These are phyloP conservation scores for Acanthococcus lagerstroemiae DNA, from an alignment of 2,888 invertebrate species.

Conservation along the genomic window DNA sequence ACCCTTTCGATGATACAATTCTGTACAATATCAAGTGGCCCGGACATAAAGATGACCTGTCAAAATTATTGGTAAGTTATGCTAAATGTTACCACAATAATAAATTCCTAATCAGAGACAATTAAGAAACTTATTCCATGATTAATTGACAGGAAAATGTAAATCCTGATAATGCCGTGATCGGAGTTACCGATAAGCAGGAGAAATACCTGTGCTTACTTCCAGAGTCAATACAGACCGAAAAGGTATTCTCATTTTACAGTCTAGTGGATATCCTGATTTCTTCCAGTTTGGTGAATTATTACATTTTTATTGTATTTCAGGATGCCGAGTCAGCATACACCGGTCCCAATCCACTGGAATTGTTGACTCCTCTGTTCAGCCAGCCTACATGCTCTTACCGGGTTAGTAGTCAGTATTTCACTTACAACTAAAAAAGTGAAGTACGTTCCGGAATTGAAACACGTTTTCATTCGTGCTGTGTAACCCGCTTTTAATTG, in stretches of 20 bases:
- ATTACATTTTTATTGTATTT: constrained; percentile 31
- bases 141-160: constrained; percentile 2
- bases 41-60: constrained; percentile 42
- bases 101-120: background rate
- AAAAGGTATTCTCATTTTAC: constrained; percentile 5
- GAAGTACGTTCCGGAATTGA: background rate
- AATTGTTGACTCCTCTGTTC: constrained; percentile 66
- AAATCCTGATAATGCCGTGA: constrained; percentile 4
- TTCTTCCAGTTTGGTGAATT: background rate
- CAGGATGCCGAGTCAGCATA: constrained; percentile 51
- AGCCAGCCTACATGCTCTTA: constrained; percentile 71
- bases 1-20: constrained; percentile 63
- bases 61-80: constrained; percentile 25
- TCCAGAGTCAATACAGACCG: constrained; percentile 46
- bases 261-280: background rate
- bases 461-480: background rate
- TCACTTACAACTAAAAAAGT: background rate
- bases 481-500: background rate
- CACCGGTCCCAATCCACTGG: constrained; percentile 64
- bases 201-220: constrained; percentile 76
- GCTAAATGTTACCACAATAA: background rate
- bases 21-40: constrained; percentile 72
- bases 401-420: constrained; percentile 46
- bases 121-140: background rate
- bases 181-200: constrained; percentile 41